phyloP scores from a whole-genome alignment of 2,797 vertebrate species.

The Gymnodraco acuticeps region DNA sequence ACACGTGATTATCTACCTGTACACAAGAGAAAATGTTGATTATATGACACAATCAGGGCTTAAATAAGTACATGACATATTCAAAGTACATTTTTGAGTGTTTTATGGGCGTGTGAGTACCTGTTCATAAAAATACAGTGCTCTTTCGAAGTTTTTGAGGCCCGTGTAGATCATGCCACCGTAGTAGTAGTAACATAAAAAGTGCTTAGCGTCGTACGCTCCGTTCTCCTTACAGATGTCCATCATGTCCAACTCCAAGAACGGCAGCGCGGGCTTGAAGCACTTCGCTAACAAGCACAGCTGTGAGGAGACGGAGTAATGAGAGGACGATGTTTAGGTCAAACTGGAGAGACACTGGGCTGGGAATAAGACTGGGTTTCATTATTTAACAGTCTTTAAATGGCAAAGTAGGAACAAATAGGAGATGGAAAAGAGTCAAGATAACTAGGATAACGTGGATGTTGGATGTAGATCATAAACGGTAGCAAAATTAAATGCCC shows the following conservation, averaged over 20 bases:
- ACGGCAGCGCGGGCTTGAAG: constrained; percentile 97
- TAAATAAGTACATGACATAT: not conserved
- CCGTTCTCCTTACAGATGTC: constrained; percentile 99
- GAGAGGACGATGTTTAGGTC: not conserved
- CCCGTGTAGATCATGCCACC: constrained; percentile 99
- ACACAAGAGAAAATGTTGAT: not conserved
- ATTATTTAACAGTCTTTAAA: constrained; percentile 28
- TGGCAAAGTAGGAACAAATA: not conserved
- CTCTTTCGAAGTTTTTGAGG: constrained; percentile 98
- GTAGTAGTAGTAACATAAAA: constrained; percentile 99
- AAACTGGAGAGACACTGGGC: not conserved
- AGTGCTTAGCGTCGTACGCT: constrained; percentile 98
- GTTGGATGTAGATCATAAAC: not conserved
- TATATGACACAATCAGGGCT: no score
- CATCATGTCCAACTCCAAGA: constrained; percentile 99
- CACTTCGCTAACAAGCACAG: constrained; percentile 99
- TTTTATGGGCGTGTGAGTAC: constrained; percentile 80
- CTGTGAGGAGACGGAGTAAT: constrained; percentile 73
- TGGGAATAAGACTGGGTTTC: not conserved
- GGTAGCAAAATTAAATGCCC: not conserved
- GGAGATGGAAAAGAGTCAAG: not conserved
- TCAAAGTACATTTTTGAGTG: not conserved
- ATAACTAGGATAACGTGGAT: not conserved
- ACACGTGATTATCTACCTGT: not conserved
- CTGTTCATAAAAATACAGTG: constrained; percentile 99